Conservation (phyloP, 2,797 vertebrate species). For the Petrocephalus schoutedeni region DNA sequence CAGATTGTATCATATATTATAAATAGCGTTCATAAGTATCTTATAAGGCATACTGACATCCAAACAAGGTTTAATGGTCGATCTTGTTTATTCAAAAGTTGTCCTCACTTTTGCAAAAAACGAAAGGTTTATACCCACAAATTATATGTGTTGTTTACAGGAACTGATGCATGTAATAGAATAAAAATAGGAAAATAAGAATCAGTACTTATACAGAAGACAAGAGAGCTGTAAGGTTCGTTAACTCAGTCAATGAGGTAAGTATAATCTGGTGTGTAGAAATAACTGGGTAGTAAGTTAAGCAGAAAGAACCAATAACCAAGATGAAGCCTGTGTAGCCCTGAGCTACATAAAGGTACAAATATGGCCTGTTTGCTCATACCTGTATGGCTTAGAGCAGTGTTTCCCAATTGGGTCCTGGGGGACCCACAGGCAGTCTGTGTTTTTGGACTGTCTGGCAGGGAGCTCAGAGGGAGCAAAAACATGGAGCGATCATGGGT, state of each 20-base stretch:
- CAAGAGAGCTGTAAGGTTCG: not conserved
- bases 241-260: conserved; percentile 11
- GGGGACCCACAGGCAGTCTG: no score
- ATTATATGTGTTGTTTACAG: conserved; percentile 1
- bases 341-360: not conserved
- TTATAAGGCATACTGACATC: not conserved
- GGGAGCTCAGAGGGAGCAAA: no score
- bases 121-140: not conserved
- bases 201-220: not conserved
- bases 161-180: not conserved
- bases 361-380: not conserved
- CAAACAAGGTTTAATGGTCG: not conserved
- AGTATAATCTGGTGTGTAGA: not conserved
- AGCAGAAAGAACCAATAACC: not conserved
- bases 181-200: conserved; percentile 9
- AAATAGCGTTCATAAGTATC: not conserved
- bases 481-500: no score
- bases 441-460: no score
- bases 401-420: no score
- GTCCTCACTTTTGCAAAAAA: not conserved
- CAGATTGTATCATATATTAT: not conserved
- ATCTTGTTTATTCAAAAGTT: not conserved
- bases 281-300: not conserved
- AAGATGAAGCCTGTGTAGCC: not conserved
- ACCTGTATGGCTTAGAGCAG: not conserved